These are phyloP conservation scores for Aphis craccivora DNA, from an alignment of 1,140 invertebrate genomes.

Conservation along the genomic window DNA sequence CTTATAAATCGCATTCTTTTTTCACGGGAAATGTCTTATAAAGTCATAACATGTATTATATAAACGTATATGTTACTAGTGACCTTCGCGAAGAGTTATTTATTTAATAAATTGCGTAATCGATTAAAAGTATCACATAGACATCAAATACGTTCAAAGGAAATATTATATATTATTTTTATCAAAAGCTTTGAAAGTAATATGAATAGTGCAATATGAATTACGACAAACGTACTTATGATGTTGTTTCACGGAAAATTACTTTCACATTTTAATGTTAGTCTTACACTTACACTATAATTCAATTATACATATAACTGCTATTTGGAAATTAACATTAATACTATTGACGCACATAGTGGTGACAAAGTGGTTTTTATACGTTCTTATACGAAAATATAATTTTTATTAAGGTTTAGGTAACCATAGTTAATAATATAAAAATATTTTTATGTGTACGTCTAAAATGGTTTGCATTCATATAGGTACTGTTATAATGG, in stretches of 20 bases:
- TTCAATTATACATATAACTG: no score
- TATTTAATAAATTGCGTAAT: neutral
- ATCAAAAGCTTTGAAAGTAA: neutral
- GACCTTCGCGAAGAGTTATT: neutral
- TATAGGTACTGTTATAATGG: neutral
- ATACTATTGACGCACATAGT: neutral
- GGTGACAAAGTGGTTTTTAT: neutral
- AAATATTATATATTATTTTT: neutral
- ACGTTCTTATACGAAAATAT: neutral
- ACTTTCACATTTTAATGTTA: neutral
- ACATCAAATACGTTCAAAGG: neutral
- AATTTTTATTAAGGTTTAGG: neutral
- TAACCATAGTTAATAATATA: neutral
- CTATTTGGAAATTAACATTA: neutral
- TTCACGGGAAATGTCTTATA: neutral
- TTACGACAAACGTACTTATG: neutral
- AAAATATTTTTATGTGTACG: neutral
- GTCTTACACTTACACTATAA: neutral
- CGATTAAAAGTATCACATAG: neutral
- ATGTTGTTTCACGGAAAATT: neutral
- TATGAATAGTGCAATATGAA: neutral
- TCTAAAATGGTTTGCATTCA: neutral
- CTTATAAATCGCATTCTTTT: neutral
- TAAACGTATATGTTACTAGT: neutral
- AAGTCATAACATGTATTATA: neutral